Percentiles rank a stretch among this genome's conserved stretches.
Evolutionary conservation across 1,140 invertebrate species (phyloP).

Genomic region (Aphelinus certus): DNA sequence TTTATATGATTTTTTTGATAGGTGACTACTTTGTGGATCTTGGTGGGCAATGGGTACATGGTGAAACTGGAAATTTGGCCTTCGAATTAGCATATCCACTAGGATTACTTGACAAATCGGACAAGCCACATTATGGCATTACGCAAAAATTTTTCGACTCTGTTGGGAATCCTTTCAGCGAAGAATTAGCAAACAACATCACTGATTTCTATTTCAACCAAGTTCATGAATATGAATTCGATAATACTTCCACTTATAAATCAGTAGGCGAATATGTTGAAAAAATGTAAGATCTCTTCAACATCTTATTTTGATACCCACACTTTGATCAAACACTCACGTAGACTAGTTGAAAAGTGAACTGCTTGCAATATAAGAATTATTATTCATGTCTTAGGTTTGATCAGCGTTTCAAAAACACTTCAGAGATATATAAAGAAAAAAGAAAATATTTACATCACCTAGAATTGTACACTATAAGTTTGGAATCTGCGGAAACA

Average conservation of each 20-base stretch:
- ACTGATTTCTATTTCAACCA: constrained; percentile 48
- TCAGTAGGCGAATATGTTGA: constrained; percentile 64
- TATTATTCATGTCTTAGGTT: constrained; percentile 31
- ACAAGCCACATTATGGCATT: constrained; percentile 54
- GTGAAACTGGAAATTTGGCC: constrained; percentile 76
- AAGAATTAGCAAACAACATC: constrained; percentile 27
- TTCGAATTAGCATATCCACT: constrained; percentile 69
- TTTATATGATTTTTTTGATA: constrained; percentile 12
- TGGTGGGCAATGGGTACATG: constrained; percentile 88
- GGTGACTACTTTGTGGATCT: constrained; percentile 75
- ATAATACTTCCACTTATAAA: constrained; percentile 46
- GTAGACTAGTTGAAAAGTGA: no score
- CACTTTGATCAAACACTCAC: background rate
- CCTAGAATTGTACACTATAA: constrained; percentile 65
- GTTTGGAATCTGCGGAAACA: constrained; percentile 67
- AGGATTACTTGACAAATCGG: constrained; percentile 36
- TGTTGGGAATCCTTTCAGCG: constrained; percentile 30
- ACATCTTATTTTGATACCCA: constrained; percentile 5
- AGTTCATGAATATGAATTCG: constrained; percentile 38
- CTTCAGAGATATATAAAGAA: constrained; percentile 38
- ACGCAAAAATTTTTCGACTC: constrained; percentile 65
- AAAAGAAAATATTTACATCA: constrained; percentile 61
- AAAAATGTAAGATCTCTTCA: constrained; percentile 49
- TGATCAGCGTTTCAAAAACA: constrained; percentile 34
- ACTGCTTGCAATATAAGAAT: no score